Evolutionary conservation across 2,888 invertebrate genomes (phyloP).

Genomic region (Melolontha melolontha): DNA sequence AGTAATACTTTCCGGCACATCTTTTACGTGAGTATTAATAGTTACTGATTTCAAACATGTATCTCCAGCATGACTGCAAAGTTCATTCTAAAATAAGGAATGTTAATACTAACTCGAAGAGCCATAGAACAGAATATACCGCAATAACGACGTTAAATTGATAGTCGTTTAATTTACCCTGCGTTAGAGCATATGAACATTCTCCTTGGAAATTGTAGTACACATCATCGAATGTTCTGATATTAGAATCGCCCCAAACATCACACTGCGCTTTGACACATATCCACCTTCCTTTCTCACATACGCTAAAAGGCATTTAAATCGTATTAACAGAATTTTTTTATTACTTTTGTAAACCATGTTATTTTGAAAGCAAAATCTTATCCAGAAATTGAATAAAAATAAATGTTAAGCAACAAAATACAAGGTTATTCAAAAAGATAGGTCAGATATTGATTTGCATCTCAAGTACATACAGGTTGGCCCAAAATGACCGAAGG

Average conservation of each 20-base stretch:
- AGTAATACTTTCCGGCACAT: slow-evolving; percentile 1
- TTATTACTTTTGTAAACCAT: no score
- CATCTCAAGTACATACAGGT: no score
- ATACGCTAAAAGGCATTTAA: slow-evolving; percentile 13
- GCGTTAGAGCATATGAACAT: slow-evolving; percentile 9
- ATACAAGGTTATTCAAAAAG: no score
- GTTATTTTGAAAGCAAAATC: no score
- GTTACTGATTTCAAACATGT: slow-evolving; percentile 18
- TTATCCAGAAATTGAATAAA: no score
- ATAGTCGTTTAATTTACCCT: background rate
- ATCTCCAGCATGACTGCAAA: slow-evolving; percentile 14
- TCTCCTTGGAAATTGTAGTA: slow-evolving; percentile 22
- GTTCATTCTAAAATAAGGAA: slow-evolving; percentile 4
- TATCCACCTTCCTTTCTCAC: slow-evolving; percentile 5
- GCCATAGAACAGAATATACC: background rate
- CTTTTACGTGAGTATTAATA: background rate
- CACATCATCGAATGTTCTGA: slow-evolving; percentile 80
- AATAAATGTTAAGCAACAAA: no score
- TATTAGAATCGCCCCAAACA: slow-evolving; percentile 88
- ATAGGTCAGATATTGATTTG: no score
- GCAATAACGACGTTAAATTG: background rate
- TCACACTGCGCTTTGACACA: slow-evolving; percentile 67
- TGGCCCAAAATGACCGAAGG: no score
- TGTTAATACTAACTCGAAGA: no score
- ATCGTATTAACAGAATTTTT: no score